phyloP scores from a whole-genome alignment of 2,888 invertebrate species.

The Andrena hattorfiana region DNA sequence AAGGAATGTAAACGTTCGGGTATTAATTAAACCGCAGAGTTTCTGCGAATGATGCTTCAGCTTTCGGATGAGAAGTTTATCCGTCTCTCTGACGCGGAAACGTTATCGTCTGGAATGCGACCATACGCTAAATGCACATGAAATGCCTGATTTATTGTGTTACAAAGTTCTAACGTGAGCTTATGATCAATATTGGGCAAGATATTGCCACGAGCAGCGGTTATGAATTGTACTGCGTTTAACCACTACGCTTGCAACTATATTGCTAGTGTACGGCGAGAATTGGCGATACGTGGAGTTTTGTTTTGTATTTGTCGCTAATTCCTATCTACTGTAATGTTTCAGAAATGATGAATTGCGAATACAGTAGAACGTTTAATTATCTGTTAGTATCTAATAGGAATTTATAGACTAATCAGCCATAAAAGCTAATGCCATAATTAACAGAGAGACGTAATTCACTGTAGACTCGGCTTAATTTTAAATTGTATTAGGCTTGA shows the following conservation, averaged over 20 bases:
- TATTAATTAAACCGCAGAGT: slow-evolving; percentile 40
- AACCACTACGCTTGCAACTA: background rate
- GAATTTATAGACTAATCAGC: too few relatives aligned
- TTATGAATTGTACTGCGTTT: background rate
- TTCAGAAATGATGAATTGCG: too few relatives aligned
- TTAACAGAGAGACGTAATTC: too few relatives aligned
- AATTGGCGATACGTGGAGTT: too few relatives aligned
- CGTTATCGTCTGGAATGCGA: background rate
- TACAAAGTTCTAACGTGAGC: background rate
- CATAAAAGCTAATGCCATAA: too few relatives aligned
- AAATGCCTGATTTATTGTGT: background rate
- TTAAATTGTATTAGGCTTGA: too few relatives aligned
- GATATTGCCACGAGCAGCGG: background rate
- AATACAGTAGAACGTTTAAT: too few relatives aligned
- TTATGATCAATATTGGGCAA: background rate
- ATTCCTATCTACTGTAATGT: too few relatives aligned
- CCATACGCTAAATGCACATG: background rate
- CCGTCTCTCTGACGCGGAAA: background rate
- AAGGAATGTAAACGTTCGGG: slow-evolving; percentile 26
- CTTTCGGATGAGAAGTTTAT: slow-evolving; percentile 1
- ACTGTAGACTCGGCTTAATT: too few relatives aligned
- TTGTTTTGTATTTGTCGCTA: too few relatives aligned
- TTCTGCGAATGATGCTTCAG: slow-evolving; percentile 10
- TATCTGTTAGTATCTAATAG: too few relatives aligned
- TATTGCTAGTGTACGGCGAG: too few relatives aligned